These are phyloP conservation scores for Pyrgilauda ruficollis DNA, from an alignment of 2,113 vertebrate species.

Conservation along the genomic window DNA sequence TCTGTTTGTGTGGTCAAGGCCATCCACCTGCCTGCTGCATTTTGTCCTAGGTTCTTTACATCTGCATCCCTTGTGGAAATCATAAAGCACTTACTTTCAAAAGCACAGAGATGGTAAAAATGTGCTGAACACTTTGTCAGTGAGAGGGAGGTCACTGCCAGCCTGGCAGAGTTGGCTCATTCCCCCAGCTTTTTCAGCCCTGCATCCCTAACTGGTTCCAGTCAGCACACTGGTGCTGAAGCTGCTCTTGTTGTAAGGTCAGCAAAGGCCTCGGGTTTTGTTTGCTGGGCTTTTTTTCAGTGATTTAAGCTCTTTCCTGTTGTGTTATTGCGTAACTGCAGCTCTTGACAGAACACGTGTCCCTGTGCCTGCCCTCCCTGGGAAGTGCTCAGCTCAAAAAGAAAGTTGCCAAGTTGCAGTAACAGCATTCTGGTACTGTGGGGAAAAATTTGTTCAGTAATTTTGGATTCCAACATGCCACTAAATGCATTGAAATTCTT, in stretches of 20 bases:
- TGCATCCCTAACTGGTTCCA: neutral
- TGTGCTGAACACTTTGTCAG: neutral
- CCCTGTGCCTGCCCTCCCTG: neutral
- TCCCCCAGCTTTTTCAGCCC: neutral
- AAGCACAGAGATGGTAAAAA: neutral
- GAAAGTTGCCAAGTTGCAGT: neutral
- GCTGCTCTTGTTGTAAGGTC: neutral
- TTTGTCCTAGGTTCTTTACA: neutral
- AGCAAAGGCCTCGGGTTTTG: neutral
- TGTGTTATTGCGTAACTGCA: neutral
- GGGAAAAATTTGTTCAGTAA: neutral
- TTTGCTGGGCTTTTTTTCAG: neutral
- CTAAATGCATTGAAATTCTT: neutral
- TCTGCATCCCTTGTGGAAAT: neutral
- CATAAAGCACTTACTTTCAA: neutral
- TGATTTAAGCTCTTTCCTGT: slow-evolving; percentile 11
- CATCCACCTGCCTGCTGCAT: neutral
- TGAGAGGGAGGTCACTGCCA: neutral
- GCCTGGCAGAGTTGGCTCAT: neutral
- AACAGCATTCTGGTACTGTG: neutral
- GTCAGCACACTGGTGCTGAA: neutral
- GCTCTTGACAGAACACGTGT: neutral
- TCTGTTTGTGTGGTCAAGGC: neutral
- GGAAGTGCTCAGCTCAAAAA: neutral
- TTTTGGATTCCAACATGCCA: neutral